phyloP scores from a whole-genome alignment of 2,888 invertebrate species.

The Dioctria linearis region DNA sequence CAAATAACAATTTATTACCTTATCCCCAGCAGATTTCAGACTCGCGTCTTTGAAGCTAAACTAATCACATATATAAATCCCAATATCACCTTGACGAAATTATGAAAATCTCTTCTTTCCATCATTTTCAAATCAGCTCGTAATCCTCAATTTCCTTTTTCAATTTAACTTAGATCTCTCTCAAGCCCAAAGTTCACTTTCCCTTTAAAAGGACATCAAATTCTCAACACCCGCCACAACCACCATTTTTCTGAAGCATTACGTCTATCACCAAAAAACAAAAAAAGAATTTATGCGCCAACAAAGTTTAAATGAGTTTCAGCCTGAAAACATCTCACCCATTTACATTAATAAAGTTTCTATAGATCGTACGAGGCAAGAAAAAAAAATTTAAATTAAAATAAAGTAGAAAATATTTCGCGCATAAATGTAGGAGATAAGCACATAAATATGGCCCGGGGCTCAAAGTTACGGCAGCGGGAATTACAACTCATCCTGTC shows the following conservation, averaged over 20 bases:
- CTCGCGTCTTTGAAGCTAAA: too few species aligned
- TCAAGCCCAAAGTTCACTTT: conserved; percentile 7
- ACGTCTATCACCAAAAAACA: conserved; percentile 21
- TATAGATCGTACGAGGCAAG: not conserved
- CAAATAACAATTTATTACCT: too few species aligned
- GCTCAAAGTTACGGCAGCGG: not conserved
- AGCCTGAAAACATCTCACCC: conserved; percentile 30
- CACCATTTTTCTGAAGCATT: conserved; percentile 1
- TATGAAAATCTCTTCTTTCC: too few species aligned
- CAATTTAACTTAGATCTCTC: conserved; percentile 49
- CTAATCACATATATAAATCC: too few species aligned
- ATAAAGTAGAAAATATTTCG: not conserved
- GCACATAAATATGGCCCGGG: conserved; percentile 34
- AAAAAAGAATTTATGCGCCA: conserved; percentile 37
- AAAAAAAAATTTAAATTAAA: conserved; percentile 2
- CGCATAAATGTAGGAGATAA: conserved; percentile 35
- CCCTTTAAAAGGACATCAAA: conserved; percentile 25
- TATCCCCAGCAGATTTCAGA: too few species aligned
- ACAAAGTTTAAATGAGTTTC: conserved; percentile 50
- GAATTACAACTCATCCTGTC: not conserved
- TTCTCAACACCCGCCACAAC: conserved; percentile 13
- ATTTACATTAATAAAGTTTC: conserved; percentile 34
- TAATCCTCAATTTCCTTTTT: conserved; percentile 39
- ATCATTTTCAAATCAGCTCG: not conserved
- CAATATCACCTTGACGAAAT: too few species aligned